These are phyloP conservation scores for Chlamydotis undulata DNA, from an alignment of 2,113 vertebrate genomes.

Conservation along the genomic window DNA sequence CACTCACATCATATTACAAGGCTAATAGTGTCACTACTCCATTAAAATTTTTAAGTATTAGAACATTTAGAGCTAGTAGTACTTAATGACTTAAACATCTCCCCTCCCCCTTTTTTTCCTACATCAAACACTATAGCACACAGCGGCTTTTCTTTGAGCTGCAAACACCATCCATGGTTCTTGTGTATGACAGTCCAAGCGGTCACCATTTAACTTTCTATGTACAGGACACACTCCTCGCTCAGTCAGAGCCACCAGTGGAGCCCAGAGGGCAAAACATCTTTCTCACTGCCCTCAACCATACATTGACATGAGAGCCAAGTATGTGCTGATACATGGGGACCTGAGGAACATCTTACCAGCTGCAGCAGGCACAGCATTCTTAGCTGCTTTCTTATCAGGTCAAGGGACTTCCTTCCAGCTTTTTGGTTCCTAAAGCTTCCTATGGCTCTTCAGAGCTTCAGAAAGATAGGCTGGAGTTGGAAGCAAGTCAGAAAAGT, in stretches of 20 bases:
- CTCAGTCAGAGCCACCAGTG: not conserved
- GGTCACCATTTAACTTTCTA: not conserved
- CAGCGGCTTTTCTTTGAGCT: not conserved
- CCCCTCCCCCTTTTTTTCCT: not conserved
- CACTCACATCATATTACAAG: not conserved
- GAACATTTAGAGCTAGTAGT: not conserved
- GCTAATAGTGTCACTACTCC: not conserved
- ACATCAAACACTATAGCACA: not conserved
- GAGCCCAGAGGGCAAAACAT: not conserved
- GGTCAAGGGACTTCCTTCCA: not conserved
- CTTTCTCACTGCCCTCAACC: not conserved
- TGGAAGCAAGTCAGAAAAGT: not conserved
- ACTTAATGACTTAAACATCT: not conserved
- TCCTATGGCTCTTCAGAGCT: not conserved
- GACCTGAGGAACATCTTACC: not conserved
- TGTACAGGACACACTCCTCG: not conserved
- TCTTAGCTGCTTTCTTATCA: not conserved
- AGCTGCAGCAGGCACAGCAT: not conserved
- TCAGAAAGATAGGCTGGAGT: not conserved
- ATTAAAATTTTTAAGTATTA: not conserved
- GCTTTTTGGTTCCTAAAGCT: not conserved
- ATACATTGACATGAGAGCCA: not conserved
- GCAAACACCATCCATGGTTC: not conserved
- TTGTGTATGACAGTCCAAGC: not conserved
- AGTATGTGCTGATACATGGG: not conserved